phyloP scores from a whole-genome alignment of 2,113 vertebrate genomes.

The Tamias sibiricus region DNA sequence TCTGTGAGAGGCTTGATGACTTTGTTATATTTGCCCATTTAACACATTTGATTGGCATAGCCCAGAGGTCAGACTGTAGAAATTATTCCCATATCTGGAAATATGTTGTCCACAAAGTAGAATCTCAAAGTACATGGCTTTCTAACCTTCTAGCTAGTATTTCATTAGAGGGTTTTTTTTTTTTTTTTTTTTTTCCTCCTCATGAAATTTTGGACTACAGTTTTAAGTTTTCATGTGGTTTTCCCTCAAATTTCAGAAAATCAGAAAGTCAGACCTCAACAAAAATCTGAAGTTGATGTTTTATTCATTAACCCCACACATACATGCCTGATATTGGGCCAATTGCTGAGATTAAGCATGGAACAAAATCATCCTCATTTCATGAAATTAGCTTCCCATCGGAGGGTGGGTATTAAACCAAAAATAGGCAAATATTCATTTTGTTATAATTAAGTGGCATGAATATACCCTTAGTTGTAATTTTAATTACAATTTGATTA shows the following conservation, averaged over 20 bases:
- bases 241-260: not conserved
- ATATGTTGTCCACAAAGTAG: not conserved
- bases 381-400: not conserved
- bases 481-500: constrained; percentile 21
- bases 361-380: not conserved
- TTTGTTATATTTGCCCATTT: not conserved
- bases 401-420: not conserved
- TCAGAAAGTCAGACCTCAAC: not conserved
- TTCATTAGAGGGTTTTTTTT: not conserved
- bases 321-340: not conserved
- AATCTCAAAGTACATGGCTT: not conserved
- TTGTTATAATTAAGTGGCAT: not conserved
- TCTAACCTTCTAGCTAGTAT: not conserved
- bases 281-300: not conserved
- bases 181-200: not conserved
- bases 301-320: not conserved
- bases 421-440: not conserved
- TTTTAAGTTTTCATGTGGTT: not conserved
- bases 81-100: not conserved
- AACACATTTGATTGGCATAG: not conserved
- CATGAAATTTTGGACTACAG: not conserved
- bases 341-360: not conserved
- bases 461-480: not conserved
- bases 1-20: not conserved
- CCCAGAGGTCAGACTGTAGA: not conserved